These are phyloP conservation scores for Apodemia mormo DNA, from an alignment of 2,888 invertebrate species.

Conservation along the genomic window DNA sequence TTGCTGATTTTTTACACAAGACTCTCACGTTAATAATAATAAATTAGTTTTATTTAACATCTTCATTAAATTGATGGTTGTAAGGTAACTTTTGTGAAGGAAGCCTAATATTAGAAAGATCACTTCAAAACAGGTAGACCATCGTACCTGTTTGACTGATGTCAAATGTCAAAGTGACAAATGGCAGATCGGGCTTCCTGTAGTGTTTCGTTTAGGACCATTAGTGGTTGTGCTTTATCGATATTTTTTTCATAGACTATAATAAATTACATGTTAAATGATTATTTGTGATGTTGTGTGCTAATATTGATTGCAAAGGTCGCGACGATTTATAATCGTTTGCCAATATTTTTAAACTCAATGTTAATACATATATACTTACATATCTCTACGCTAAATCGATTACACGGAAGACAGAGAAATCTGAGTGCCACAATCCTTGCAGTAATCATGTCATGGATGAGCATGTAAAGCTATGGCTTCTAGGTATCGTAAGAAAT, in stretches of 20 bases:
- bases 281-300: conserved; percentile 1
- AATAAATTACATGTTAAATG: conserved; percentile 20
- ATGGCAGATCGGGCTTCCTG: conserved; percentile 73
- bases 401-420: too few relatives aligned
- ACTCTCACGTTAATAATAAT: background rate
- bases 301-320: background rate
- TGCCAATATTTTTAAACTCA: background rate
- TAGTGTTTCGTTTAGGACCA: conserved; percentile 55
- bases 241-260: conserved; percentile 40
- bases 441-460: too few relatives aligned
- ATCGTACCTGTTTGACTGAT: conserved; percentile 67
- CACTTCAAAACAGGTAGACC: conserved; percentile 44
- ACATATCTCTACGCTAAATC: too few relatives aligned
- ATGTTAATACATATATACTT: too few relatives aligned
- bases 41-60: background rate
- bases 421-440: too few relatives aligned
- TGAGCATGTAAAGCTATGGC: too few relatives aligned
- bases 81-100: background rate
- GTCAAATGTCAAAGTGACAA: conserved; percentile 77
- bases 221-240: conserved; percentile 60
- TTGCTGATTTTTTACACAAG: background rate
- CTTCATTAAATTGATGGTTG: background rate
- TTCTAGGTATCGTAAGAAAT: too few relatives aligned
- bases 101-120: conserved; percentile 26
- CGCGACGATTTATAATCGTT: background rate